Percentiles rank a stretch among this genome's conserved stretches.
Evolutionary conservation across 2,888 invertebrate species (phyloP).

Genomic region (Nomada lathburiana): DNA sequence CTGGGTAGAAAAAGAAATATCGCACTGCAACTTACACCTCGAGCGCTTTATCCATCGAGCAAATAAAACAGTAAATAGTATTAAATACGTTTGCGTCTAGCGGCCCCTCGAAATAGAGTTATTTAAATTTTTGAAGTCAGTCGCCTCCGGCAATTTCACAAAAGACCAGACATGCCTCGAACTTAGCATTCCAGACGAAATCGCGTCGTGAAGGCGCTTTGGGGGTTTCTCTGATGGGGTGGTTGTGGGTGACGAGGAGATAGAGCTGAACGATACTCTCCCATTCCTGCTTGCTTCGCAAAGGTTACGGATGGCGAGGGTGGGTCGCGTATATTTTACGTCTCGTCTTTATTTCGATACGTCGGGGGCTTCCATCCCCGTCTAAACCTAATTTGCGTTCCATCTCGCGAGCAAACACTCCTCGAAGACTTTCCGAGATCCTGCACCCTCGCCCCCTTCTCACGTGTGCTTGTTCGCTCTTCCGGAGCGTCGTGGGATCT

Average conservation of each 20-base stretch:
- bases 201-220: conserved; percentile 44
- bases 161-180: conserved; percentile 41
- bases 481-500: conserved; percentile 16
- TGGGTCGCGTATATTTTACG: conserved; percentile 77
- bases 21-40: too few relatives aligned
- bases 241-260: conserved; percentile 35
- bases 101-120: too few relatives aligned
- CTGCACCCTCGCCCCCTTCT: conserved; percentile 40
- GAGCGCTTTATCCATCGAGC: too few relatives aligned
- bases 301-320: conserved; percentile 71
- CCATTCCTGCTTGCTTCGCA: conserved; percentile 54
- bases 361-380: conserved; percentile 78
- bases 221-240: conserved; percentile 39
- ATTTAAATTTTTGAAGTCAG: conserved; percentile 10
- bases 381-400: conserved; percentile 83
- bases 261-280: conserved; percentile 34
- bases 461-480: conserved; percentile 26
- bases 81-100: too few relatives aligned
- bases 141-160: conserved; percentile 54
- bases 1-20: neutral
- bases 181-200: conserved; percentile 51
- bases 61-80: too few relatives aligned
- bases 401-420: conserved; percentile 82
- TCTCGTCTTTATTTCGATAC: conserved; percentile 83
- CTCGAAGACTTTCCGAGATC: conserved; percentile 44